Conservation (phyloP, 2,888 invertebrate genomes). For the Globia sparganii region DNA sequence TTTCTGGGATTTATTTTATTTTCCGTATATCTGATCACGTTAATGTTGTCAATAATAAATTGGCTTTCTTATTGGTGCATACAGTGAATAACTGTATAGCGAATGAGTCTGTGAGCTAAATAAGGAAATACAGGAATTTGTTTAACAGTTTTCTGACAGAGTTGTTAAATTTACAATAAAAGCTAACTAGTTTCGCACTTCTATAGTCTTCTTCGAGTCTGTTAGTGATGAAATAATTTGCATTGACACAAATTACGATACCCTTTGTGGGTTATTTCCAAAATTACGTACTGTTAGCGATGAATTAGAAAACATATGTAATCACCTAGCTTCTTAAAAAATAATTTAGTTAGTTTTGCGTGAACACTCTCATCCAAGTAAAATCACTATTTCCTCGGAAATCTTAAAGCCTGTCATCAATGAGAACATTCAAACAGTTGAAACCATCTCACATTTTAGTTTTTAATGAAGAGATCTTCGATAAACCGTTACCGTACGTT, state of each 20-base stretch:
- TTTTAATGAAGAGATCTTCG: constrained; percentile 80
- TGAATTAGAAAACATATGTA: background rate
- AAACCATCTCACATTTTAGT: constrained; percentile 73
- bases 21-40: constrained; percentile 47
- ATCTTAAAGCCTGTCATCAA: constrained; percentile 20
- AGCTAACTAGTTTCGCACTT: constrained; percentile 10
- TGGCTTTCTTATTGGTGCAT: constrained; percentile 31
- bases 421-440: constrained; percentile 57
- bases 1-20: constrained; percentile 56
- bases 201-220: background rate
- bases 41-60: constrained; percentile 52
- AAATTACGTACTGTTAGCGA: background rate
- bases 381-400: background rate
- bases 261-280: background rate
- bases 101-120: constrained; percentile 14
- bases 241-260: background rate
- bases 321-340: background rate
- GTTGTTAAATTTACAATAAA: constrained; percentile 36
- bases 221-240: background rate
- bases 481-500: constrained; percentile 73
- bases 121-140: constrained; percentile 36
- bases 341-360: background rate
- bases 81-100: constrained; percentile 9
- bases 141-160: constrained; percentile 21
- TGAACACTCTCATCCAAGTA: background rate